Evolutionary conservation across 2,797 vertebrate species (phyloP), one percentile per base, ranked within the genome.

Genomic region (Cynodonichthys magdalenae): DNA sequence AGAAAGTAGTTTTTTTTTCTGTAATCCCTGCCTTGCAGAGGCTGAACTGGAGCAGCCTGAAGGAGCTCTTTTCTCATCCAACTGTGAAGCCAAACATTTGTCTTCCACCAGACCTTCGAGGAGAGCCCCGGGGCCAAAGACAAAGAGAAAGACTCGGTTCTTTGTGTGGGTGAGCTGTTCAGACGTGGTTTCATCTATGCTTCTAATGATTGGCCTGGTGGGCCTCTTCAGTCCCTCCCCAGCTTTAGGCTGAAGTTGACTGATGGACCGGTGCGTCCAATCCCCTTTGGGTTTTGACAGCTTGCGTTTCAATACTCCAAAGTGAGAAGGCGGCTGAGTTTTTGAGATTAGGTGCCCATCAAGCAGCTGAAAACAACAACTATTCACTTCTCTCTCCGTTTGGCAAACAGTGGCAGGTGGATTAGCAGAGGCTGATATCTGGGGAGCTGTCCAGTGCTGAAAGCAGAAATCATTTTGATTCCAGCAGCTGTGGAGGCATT

Each of bases 391-490:
- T 62, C 69, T 59, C 46, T 36, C 31, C 28, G 11, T 59, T 60
- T 70, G 11, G 57, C 53, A 61, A 71, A 53, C 47, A 44, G 58
- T 64, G 59, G 18, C 52, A 51, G 59, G 57, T 9, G 31, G 54
- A 60, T 61, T 15, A 8, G 29, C 19, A 49, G 44, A 46, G 41
- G 45, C 31, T 56, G 59, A 71, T 44, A 62, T 74, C 73, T 85
- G 71, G 83, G 24, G 88, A 91, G 84, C 89, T 91, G 86, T 91
- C 89, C 89, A 81, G 90, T 91, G 85, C 90, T 90, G 89, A 92
- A 91, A 71, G 71, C 39, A 19, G 64, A 45, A 57, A 15, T 48
- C 12, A 3, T 39, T 39, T 71, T 53, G 71, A 62, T 57, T 81
- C 42, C 51, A 71, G 54, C 53, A 10, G 20, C 58, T 55, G 57